phyloP scores from a whole-genome alignment of 2,888 invertebrate genomes.

The Marronus borbonicus region DNA sequence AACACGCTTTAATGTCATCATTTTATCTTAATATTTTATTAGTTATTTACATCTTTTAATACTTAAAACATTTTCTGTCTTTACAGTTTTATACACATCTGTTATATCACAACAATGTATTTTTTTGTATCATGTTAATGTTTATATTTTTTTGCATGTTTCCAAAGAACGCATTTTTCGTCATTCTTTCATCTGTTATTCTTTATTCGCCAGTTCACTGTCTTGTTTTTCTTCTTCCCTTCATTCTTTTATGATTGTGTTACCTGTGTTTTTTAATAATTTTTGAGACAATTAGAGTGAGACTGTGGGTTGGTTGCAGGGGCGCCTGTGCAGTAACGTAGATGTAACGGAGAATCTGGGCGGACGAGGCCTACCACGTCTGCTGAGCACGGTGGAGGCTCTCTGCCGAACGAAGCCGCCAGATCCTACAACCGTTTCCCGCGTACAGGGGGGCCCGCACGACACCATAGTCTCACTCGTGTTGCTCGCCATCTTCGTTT shows the following conservation, averaged over 20 bases:
- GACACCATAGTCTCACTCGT: slow-evolving; percentile 73
- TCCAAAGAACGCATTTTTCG: not conserved
- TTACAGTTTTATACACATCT: too few species aligned
- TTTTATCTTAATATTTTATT: too few species aligned
- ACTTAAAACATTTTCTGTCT: too few species aligned
- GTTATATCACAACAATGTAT: too few species aligned
- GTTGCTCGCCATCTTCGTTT: slow-evolving; percentile 69
- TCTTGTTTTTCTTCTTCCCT: slow-evolving; percentile 22
- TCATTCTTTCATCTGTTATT: slow-evolving; percentile 4
- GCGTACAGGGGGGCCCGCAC: slow-evolving; percentile 60
- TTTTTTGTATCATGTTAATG: not conserved
- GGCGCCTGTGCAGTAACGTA: slow-evolving; percentile 73
- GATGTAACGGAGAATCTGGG: slow-evolving; percentile 72
- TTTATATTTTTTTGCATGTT: not conserved
- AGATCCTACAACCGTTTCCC: slow-evolving; percentile 58
- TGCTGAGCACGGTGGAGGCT: slow-evolving; percentile 67
- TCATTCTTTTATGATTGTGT: slow-evolving; percentile 3
- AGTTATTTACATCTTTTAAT: too few species aligned
- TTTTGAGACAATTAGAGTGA: slow-evolving; percentile 63
- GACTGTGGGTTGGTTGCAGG: slow-evolving; percentile 75
- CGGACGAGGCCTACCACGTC: slow-evolving; percentile 68
- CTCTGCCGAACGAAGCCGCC: slow-evolving; percentile 62
- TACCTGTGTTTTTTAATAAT: slow-evolving; percentile 34
- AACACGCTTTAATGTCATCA: too few species aligned
- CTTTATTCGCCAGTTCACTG: slow-evolving; percentile 14